Base-by-base conservation (phyloP, 92 coral and sea anemone species). In the Micromussa lordhowensis region DNA sequence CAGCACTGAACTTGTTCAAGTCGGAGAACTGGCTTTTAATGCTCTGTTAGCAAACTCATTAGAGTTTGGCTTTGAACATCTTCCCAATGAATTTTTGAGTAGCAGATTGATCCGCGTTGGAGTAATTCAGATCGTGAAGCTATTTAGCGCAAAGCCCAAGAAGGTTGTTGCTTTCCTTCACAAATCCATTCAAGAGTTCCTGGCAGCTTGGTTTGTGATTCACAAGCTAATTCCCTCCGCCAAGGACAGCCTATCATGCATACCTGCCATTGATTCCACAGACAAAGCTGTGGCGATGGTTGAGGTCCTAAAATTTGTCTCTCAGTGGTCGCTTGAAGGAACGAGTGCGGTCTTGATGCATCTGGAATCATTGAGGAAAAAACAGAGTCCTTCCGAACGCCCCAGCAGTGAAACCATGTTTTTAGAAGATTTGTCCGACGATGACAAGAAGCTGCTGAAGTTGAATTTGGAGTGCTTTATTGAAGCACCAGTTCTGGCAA, bases 151-250 rank as follows among this genome's bases (percentile, higher is more conserved):
- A 38, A 18, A 5, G 29, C 72, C 87, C 13, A 73, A 51, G 53
- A 21, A 71, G 61, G 54, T 84, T 15, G 69, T 32, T 17, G 54
- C 31, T 13, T 84, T 84, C 32, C 80, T 84, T 0, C 87, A 84
- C 36, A 84, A 84, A 35, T 71, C 87, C 16, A 40, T 82, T 0
- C 86, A 82, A 71, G 86, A 82, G 26, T 82, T 82, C 31, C 36
- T 82, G n/a, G 19, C 86, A 53, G 86, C 86, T 1, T 82, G 44
- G 78, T 82, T 68, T 26, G 15, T 82, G 0, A 69, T 71, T 28
- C 86, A 68, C 51, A 72, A 72, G 77, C 13, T 72, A 35, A 34
- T 35, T 24, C 77, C 77, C 0, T 34, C 49, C 77, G 15, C 77
- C n/a, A 72, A 16, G 4, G 49, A 34, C n/a, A 72, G 19, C 48